Conservation (phyloP, 1,140 invertebrate genomes). For the Atta texana region DNA sequence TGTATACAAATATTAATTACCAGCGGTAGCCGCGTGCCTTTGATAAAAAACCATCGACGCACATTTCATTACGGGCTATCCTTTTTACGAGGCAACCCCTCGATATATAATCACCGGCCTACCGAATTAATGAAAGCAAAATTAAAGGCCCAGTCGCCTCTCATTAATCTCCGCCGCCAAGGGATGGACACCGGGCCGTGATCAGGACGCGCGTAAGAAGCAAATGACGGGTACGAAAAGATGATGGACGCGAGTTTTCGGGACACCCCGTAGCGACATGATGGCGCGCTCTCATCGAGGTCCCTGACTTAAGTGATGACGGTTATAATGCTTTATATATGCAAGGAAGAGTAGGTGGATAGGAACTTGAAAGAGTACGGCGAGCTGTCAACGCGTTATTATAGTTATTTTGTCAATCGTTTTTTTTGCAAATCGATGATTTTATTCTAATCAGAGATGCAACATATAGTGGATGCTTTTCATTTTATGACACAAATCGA, state of each 20-base stretch:
- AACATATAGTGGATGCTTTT: not conserved
- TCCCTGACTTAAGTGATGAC: constrained; percentile 78
- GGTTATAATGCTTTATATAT: constrained; percentile 81
- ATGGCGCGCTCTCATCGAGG: constrained; percentile 73
- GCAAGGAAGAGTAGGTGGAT: constrained; percentile 77
- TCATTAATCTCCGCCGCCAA: constrained; percentile 70
- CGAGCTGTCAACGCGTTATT: constrained; percentile 79
- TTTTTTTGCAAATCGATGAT: constrained; percentile 2
- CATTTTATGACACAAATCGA: too few species aligned
- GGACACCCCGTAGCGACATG: constrained; percentile 78
- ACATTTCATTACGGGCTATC: constrained; percentile 63
- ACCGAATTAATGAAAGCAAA: constrained; percentile 75
- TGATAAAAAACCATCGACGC: constrained; percentile 64
- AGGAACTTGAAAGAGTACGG: constrained; percentile 66
- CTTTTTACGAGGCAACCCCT: constrained; percentile 57
- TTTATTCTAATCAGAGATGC: not conserved
- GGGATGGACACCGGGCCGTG: constrained; percentile 25
- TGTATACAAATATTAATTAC: constrained; percentile 57
- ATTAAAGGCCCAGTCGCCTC: constrained; percentile 74
- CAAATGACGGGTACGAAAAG: constrained; percentile 75
- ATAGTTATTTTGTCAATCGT: constrained; percentile 76
- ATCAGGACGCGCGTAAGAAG: constrained; percentile 65
- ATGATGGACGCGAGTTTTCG: constrained; percentile 76
- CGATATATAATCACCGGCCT: constrained; percentile 72
- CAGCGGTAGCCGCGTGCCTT: constrained; percentile 51